Evolutionary conservation across 2,797 vertebrate genomes (phyloP).

Genomic region (Enteromius radiatus): DNA sequence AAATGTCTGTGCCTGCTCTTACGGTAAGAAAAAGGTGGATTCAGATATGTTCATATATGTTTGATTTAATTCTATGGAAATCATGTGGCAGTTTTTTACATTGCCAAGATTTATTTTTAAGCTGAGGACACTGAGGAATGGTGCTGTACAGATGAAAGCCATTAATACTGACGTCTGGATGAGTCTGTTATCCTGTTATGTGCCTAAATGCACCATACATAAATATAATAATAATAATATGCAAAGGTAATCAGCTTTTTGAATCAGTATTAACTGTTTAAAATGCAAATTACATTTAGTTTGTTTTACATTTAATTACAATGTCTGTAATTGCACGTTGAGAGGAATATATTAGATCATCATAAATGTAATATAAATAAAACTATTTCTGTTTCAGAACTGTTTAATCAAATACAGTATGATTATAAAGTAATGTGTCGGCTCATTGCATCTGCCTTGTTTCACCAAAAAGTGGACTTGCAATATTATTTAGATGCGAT

Average conservation of each 20-base stretch:
- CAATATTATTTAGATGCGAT: not conserved
- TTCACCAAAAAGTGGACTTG: not conserved
- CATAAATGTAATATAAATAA: too few species aligned
- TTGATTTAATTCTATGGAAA: not conserved
- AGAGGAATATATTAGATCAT: not conserved
- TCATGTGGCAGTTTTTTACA: not conserved
- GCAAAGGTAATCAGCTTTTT: not conserved
- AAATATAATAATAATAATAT: not conserved
- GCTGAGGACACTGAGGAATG: not conserved
- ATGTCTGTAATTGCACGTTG: not conserved
- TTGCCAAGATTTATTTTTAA: conserved; percentile 6
- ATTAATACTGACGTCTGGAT: not conserved
- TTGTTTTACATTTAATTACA: not conserved
- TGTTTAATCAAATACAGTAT: not conserved
- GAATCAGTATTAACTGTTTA: conserved; percentile 10
- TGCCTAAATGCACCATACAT: conserved; percentile 7
- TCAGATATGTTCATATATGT: not conserved
- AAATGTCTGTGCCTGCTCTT: too few species aligned
- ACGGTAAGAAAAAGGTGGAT: too few species aligned
- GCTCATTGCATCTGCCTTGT: too few species aligned
- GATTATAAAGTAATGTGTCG: not conserved
- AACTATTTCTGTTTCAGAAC: not conserved
- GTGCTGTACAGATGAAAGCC: not conserved
- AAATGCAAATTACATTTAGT: not conserved
- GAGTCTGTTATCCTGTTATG: not conserved